phyloP scores from a whole-genome alignment of 2,797 vertebrate species.

The Danio choprae region DNA sequence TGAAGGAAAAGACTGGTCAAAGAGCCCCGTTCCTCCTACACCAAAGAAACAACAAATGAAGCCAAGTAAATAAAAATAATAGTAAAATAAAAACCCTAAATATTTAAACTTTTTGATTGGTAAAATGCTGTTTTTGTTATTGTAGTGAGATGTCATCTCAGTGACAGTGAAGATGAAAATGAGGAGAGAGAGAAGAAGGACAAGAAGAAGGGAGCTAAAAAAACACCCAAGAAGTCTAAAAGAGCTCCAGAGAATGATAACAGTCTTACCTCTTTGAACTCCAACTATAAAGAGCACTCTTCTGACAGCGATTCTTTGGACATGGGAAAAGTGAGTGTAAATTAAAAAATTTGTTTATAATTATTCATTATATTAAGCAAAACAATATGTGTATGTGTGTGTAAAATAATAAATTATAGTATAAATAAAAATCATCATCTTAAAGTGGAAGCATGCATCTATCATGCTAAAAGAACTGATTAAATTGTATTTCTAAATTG shows the following conservation, averaged over 20 bases:
- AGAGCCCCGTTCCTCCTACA: slow-evolving; percentile 56
- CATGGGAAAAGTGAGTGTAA: slow-evolving; percentile 68
- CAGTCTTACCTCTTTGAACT: slow-evolving; percentile 75
- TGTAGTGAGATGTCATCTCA: slow-evolving; percentile 77
- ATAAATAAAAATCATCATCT: too few relatives aligned
- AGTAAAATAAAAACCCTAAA: neutral
- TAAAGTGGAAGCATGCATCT: too few relatives aligned
- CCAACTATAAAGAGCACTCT: slow-evolving; percentile 74
- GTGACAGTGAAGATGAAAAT: slow-evolving; percentile 67
- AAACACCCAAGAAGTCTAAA: slow-evolving; percentile 57
- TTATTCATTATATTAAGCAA: too few relatives aligned
- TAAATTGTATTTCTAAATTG: too few relatives aligned
- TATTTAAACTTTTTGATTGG: neutral
- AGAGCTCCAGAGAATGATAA: slow-evolving; percentile 64
- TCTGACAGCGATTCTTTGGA: slow-evolving; percentile 69
- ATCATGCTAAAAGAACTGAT: too few relatives aligned
- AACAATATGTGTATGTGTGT: too few relatives aligned
- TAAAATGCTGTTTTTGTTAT: neutral
- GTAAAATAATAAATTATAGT: too few relatives aligned
- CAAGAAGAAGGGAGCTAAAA: slow-evolving; percentile 60
- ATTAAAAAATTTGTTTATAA: neutral
- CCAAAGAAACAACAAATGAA: slow-evolving; percentile 71
- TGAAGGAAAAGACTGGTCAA: slow-evolving; percentile 62
- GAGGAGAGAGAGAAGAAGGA: slow-evolving; percentile 59
- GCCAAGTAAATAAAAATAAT: slow-evolving; percentile 67